Percentiles rank a stretch among this genome's conserved stretches.
phyloP scores from a whole-genome alignment of 1,140 invertebrate genomes.

The Heliconius eleuchia region DNA sequence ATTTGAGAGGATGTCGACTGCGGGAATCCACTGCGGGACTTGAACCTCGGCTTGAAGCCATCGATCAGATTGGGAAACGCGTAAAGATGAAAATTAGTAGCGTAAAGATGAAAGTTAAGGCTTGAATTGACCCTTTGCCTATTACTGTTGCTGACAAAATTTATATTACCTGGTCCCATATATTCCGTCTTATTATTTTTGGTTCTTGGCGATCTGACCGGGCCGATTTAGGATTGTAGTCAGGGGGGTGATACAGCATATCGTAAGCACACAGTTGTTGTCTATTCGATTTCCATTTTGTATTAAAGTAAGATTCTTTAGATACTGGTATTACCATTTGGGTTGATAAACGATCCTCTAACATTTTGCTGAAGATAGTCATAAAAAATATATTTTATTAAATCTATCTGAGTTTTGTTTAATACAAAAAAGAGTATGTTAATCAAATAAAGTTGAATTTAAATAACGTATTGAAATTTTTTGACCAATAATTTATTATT shows the following conservation, averaged over 20 bases:
- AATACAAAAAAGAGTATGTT: too few relatives aligned
- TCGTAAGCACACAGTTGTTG: conserved; percentile 63
- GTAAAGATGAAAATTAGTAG: too few relatives aligned
- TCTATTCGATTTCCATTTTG: conserved; percentile 50
- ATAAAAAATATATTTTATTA: background rate
- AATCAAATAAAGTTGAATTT: too few relatives aligned
- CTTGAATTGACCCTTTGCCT: background rate
- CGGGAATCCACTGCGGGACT: too few relatives aligned
- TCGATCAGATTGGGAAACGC: too few relatives aligned
- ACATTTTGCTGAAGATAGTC: conserved; percentile 6
- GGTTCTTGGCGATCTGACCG: conserved; percentile 67
- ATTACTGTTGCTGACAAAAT: background rate
- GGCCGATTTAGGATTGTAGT: conserved; percentile 66
- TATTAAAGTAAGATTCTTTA: conserved; percentile 64
- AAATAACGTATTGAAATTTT: too few relatives aligned
- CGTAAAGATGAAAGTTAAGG: too few relatives aligned
- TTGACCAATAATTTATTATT: too few relatives aligned
- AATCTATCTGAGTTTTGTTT: background rate
- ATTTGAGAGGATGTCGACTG: too few relatives aligned
- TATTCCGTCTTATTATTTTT: conserved; percentile 66
- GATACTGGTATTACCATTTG: conserved; percentile 69
- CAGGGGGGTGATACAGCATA: conserved; percentile 73
- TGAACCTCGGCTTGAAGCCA: too few relatives aligned
- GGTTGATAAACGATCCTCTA: conserved; percentile 50
- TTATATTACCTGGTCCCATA: conserved; percentile 65